A percentile compares a stretch with the other conserved stretches of the same genome.
phyloP scores from a whole-genome alignment of 2,888 invertebrate genomes.

The Thecophora atra region DNA sequence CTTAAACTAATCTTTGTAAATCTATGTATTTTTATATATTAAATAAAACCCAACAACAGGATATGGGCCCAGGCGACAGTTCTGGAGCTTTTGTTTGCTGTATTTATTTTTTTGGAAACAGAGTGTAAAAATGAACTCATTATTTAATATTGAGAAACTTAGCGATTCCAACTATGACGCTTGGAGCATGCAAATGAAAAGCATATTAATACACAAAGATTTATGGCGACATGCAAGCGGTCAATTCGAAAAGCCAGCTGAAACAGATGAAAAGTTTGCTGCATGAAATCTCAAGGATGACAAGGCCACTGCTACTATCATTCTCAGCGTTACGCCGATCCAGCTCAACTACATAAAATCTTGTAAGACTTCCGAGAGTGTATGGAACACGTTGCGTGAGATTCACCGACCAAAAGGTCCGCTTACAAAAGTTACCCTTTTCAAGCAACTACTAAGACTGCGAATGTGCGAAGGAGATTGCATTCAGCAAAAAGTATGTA shows the following conservation, averaged over 20 bases:
- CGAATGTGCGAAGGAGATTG: slow-evolving; percentile 27
- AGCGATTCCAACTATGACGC: slow-evolving; percentile 31
- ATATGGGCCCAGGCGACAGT: neutral
- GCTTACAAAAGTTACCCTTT: slow-evolving; percentile 37
- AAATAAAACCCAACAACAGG: neutral
- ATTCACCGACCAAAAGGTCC: slow-evolving; percentile 40
- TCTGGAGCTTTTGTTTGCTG: neutral
- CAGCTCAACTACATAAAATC: slow-evolving; percentile 40
- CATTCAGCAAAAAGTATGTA: slow-evolving; percentile 23
- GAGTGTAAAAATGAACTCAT: slow-evolving; percentile 2
- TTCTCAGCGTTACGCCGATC: slow-evolving; percentile 33
- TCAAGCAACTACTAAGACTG: slow-evolving; percentile 37
- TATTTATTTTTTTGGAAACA: neutral
- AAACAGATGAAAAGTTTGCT: neutral
- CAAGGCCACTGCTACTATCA: slow-evolving; percentile 22
- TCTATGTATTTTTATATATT: neutral
- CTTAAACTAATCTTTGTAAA: neutral
- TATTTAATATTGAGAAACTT: slow-evolving; percentile 33
- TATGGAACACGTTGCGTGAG: slow-evolving; percentile 36
- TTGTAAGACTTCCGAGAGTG: slow-evolving; percentile 40
- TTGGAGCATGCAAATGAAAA: slow-evolving; percentile 24
- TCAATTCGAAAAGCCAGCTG: neutral
- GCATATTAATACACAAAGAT: slow-evolving; percentile 24
- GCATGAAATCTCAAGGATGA: slow-evolving; percentile 9
- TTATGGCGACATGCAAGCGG: slow-evolving; percentile 17